phyloP scores from a whole-genome alignment of 2,888 invertebrate species.

The Dolomedes plantarius region DNA sequence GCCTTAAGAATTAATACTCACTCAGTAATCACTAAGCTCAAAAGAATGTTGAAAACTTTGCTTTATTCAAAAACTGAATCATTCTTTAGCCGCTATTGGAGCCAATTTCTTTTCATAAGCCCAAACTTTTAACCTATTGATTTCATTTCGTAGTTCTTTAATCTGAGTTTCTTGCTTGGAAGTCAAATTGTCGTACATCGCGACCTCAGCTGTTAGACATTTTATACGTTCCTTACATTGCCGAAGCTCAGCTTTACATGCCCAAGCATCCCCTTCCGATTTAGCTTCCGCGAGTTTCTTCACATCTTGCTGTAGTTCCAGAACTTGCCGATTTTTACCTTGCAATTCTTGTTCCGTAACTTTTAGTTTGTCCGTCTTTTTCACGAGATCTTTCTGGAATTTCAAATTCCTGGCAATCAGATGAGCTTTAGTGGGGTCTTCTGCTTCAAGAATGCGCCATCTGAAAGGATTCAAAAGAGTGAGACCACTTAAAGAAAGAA shows the following conservation, averaged over 20 bases:
- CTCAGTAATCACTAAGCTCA: no score
- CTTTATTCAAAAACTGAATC: background rate
- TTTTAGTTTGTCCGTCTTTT: background rate
- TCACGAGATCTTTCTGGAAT: background rate
- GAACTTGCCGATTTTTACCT: background rate
- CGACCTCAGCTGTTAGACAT: background rate
- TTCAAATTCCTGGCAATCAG: slow-evolving; percentile 1
- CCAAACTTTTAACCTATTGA: background rate
- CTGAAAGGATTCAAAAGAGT: background rate
- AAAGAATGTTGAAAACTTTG: no score
- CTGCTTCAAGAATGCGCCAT: slow-evolving; percentile 21
- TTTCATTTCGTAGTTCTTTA: background rate
- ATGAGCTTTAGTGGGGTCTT: slow-evolving; percentile 4
- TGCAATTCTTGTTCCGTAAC: background rate
- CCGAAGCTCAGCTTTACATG: background rate
- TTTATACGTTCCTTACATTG: background rate
- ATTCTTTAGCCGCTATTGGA: background rate
- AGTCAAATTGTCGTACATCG: background rate
- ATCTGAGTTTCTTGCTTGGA: background rate
- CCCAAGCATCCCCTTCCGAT: background rate
- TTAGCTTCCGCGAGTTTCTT: background rate
- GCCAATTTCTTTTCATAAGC: background rate
- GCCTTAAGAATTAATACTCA: no score
- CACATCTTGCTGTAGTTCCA: background rate
- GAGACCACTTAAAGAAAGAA: background rate